Evolutionary conservation across 2,888 invertebrate genomes (phyloP), one percentile per base, ranked within the genome.

Genomic region (Sepioteuthis lessoniana): DNA sequence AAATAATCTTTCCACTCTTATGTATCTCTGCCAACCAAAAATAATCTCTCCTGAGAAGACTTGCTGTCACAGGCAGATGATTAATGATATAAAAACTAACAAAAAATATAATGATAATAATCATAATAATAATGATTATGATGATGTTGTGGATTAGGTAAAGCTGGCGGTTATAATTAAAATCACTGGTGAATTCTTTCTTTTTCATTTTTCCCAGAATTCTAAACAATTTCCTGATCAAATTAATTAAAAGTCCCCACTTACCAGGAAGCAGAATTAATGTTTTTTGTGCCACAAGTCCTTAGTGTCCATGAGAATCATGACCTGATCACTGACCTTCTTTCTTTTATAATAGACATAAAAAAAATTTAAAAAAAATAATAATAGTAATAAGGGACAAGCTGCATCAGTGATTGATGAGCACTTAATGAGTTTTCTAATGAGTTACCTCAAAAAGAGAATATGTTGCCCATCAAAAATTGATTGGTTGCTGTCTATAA

Each of bases 361-460:
- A 50, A 50, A 16, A 50, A 50, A 25, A 50, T 21, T 3, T 7
- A 50, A 50, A 50, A 25, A 50, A 50, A 50, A 2, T 10, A 50
- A 16, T 2, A 50, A 25, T 2, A 25, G 50, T 2, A 21, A 16
- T 4, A 25, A 50, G 31, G 10, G 19, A 76, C 19, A 31, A n/a
- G 13, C n/a, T 0, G 55, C 21, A 25, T 25, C 1, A 55, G 55
- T 55, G 55, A 55, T 55, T 55, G 55, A 55, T 55, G 76, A 76
- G 76, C n/a, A n/a, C n/a, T 76, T 76, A 76, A 76, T 76, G n/a
- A 76, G 76, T 76, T n/a, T n/a, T 76, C 76, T n/a, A 76, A 76
- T 19, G 76, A n/a, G 16, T 76, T n/a, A 31, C 76, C n/a, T n/a
- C 76, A 31, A 76, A 76, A 31, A 76, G n/a, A 50, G 19, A n/a